Base-by-base conservation (phyloP, 2,888 invertebrate genomes). In the Dendrolimus houi region DNA sequence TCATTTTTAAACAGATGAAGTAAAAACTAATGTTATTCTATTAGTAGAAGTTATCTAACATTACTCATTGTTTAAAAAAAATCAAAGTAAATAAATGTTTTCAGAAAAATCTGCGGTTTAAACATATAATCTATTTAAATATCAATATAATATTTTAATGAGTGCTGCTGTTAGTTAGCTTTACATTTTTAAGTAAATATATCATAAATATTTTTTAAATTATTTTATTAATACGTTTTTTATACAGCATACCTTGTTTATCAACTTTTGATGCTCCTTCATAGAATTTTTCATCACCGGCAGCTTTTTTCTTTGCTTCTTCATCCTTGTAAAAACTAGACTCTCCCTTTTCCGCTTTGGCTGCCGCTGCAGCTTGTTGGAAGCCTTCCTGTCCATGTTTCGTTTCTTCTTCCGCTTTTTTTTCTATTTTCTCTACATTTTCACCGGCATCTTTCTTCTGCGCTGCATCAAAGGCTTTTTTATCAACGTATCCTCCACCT, bases 251-350 rank as follows among this genome's bases (percentile, higher is more conserved):
- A 92, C 93, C 93, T 65, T 92, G 86, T 71, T 93, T 92, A 65
- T 92, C 91, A 59, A 90, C 79, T 60, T 92, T 92, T 66, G 93
- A 91, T 52, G 85, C 92, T 52, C 93, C 93, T 71, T 92, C 87
- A 64, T 92, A 93, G 60, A 77, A 84, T 65, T 93, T 93, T 60
- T 92, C 93, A 67, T 93, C 93, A 59, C 92, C 93, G 3, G 85
- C 84, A 9, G 91, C 87, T 75, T 93, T 93, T 62, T 93, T 93
- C 62, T 91, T 92, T 0, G 92, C 93, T 68, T 90, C 90, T 60
- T 92, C 90, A 57, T 92, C 92, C 67, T 90, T 92, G 66, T 88
- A 90, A 58, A 85, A 90, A 64, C 90, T 85, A 0, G 90, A 85
- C 58, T 91, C 91, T 56, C 91, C 91, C 55, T 90, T 91, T 66